Base-by-base conservation (phyloP, 1,140 invertebrate genomes). In the Aphaenogaster floridana region DNA sequence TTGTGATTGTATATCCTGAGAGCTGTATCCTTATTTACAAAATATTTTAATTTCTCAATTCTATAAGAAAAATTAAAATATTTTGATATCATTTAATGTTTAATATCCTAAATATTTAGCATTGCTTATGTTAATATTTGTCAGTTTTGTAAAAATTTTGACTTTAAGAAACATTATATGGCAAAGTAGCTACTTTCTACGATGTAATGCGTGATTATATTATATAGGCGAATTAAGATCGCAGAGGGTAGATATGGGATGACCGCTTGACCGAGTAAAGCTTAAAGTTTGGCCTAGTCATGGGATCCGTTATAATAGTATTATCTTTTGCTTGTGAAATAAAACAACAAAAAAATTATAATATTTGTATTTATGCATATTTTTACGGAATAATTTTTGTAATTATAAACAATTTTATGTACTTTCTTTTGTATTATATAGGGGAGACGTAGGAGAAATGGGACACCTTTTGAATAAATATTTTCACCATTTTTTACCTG, bases 251-350 rank as follows among this genome's bases (percentile, higher is more conserved):
- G 92, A 94, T 94, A 92, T 52, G 66, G 66, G 52, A 39, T 74
- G 92, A 90, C 90, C 93, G 88, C 79, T 77, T 94, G 89, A 94
- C 91, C 92, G 89, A 94, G 89, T 90, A 54, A 92, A 86, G 36
- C 64, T 78, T 76, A 69, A 78, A 86, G 86, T 90, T 92, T 93
- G 91, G 91, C 88, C 91, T 72, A 91, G 66, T 90, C n/a, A 54
- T 15, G 17, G n/a, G 8, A 54, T 52, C 45, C 13, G 5, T n/a
- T 78, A 59, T 68, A 83, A 63, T 48, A 36, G 2, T 13, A 17
- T 2, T 69, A 48, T 42, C 9, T 45, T 17, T 48, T 13, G 1
- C 2, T 42, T 42, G 48, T 50, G 2, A 34, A 17, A 48, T 9
- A 61, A 34, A 42, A 61, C 15, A 0, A 7, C 0, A 28, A 11